Evolutionary conservation across 2,113 vertebrate genomes (phyloP), one percentile per base, ranked within the genome.

Genomic region (Coregonus clupeaformis): DNA sequence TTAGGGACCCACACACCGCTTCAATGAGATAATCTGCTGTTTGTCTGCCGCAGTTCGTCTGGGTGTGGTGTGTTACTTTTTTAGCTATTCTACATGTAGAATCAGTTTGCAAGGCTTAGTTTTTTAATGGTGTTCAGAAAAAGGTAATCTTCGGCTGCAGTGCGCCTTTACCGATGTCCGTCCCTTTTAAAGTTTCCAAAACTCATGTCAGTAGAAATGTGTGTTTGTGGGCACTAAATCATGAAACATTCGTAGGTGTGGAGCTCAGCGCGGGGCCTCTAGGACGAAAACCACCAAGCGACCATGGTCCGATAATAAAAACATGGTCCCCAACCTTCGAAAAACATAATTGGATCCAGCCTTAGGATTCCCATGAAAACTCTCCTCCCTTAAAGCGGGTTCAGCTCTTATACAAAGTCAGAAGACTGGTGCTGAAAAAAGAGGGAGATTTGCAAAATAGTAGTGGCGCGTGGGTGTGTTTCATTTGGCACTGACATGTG

Each of bases 301-400:
- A 29, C 69, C 77, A 67, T 64, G 68, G 75, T 71, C 69, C 81
- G 57, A 64, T 73, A 60, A 70, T 71, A 85, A 86, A 81, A 83
- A 76, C 71, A 76, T 79, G 71, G 72, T 71, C 5, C 36, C 62
- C 64, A 79, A 71, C 68, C 78, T 65, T 82, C 77, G 82, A 74
- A 82, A 88, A 85, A 80, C 74, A 79, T 85, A 89, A 90, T 84
- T 85, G 79, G 73, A 85, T 63, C 77, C 87, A 85, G 85, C 64
- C 81, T 76, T 72, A 71, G n/a, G 25, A 77, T 85, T 77, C 49
- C 73, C 62, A 78, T 74, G 76, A 85, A 85, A 80, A 69, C 66
- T 55, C 16, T 60, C n/a, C 57, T 60, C n/a, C 49, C 14, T 18
- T 52, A 52, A 18, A 52, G 14, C 4, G 49, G 0, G 14, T 18